Conservation (phyloP, 2,113 vertebrate species). For the Caranx melampygus region DNA sequence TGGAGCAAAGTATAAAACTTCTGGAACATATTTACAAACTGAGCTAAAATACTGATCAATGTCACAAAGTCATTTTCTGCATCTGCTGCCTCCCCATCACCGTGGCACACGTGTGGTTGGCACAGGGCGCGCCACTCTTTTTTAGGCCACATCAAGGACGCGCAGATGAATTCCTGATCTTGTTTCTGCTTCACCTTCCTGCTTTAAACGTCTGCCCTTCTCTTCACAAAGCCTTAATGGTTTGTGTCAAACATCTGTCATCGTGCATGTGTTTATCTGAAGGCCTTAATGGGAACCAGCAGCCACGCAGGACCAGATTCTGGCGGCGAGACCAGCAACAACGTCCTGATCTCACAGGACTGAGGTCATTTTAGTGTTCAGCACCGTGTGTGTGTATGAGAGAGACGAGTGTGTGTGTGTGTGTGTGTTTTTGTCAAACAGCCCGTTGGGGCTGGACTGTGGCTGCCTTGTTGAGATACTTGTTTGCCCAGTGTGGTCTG, state of each 20-base stretch:
- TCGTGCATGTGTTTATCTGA: slow-evolving; percentile 69
- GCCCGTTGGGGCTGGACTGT: slow-evolving; percentile 36
- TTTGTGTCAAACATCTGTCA: slow-evolving; percentile 74
- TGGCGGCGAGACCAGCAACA: slow-evolving; percentile 12
- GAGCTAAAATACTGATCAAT: neutral
- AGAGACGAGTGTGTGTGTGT: too few species aligned
- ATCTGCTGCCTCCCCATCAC: neutral
- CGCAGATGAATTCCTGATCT: slow-evolving; percentile 18
- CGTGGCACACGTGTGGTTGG: slow-evolving; percentile 9
- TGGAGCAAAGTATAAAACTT: neutral
- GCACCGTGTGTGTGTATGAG: neutral
- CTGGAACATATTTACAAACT: neutral
- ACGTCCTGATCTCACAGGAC: neutral
- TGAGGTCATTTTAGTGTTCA: slow-evolving; percentile 27
- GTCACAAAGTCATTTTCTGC: neutral
- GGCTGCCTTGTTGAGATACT: slow-evolving; percentile 33
- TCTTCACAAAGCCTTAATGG: slow-evolving; percentile 47
- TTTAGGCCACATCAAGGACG: slow-evolving; percentile 31
- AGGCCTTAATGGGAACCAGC: slow-evolving; percentile 69
- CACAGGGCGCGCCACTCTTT: slow-evolving; percentile 1
- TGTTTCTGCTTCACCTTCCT: slow-evolving; percentile 35
- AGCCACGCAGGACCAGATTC: slow-evolving; percentile 42
- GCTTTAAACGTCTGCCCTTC: slow-evolving; percentile 46
- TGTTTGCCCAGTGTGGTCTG: slow-evolving; percentile 64
- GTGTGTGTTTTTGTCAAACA: slow-evolving; percentile 50